A percentile compares a stretch with the other conserved stretches of the same genome.
Evolutionary conservation across 2,888 invertebrate species (phyloP).

Genomic region (Campoletis raptor): DNA sequence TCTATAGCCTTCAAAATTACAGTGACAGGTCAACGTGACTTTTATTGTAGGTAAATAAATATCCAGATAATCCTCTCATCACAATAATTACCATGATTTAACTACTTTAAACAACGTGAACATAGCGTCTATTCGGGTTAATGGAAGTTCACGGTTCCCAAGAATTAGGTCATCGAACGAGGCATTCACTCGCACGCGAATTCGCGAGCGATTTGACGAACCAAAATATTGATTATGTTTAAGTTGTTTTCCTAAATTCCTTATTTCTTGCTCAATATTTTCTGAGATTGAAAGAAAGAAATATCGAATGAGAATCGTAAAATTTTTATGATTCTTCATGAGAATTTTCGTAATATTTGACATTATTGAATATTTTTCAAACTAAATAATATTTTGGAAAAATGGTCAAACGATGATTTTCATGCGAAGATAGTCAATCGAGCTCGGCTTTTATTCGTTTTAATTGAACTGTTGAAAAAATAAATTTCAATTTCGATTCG

Average conservation of each 20-base stretch:
- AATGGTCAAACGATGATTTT: too few relatives aligned
- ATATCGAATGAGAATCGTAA: too few relatives aligned
- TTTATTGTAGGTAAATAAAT: neutral
- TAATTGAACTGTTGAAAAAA: too few relatives aligned
- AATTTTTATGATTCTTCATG: neutral
- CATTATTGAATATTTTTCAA: neutral
- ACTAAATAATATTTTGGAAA: neutral
- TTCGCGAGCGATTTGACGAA: conserved; percentile 10
- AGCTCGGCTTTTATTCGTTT: too few relatives aligned
- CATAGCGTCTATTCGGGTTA: conserved; percentile 25
- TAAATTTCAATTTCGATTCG: too few relatives aligned
- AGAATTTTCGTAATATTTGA: neutral
- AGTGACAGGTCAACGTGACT: neutral
- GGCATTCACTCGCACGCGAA: conserved; percentile 11
- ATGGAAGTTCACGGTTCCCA: conserved; percentile 33
- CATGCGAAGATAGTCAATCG: too few relatives aligned
- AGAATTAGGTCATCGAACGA: conserved; percentile 46
- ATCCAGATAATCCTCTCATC: conserved; percentile 2
- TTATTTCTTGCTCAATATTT: too few relatives aligned
- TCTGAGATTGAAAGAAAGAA: too few relatives aligned
- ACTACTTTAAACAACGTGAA: conserved; percentile 13
- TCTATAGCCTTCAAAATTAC: neutral
- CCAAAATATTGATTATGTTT: conserved; percentile 17
- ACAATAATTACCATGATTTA: neutral
- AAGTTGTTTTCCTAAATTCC: neutral